Percentiles rank a stretch among this genome's conserved stretches.
Conservation (phyloP, 2,113 vertebrate species). For the Nycticryphes semicollaris region DNA sequence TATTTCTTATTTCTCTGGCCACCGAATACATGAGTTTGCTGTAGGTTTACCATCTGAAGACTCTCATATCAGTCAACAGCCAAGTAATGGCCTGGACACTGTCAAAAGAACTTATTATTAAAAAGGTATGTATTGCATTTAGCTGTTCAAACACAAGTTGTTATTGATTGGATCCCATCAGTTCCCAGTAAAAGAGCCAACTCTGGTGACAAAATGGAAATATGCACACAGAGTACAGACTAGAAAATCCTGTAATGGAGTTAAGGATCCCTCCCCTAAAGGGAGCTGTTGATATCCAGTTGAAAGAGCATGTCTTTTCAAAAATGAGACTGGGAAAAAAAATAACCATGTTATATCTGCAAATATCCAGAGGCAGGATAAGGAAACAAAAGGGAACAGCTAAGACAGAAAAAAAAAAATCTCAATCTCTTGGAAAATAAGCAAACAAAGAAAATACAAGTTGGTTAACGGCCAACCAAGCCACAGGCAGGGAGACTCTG, state of each 20-base stretch:
- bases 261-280: not conserved
- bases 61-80: slow-evolving; percentile 45
- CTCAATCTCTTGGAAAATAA: not conserved
- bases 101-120: slow-evolving; percentile 62
- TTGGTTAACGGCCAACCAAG: not conserved
- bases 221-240: not conserved
- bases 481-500: not conserved
- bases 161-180: slow-evolving; percentile 36
- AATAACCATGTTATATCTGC: not conserved
- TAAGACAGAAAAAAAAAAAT: not conserved
- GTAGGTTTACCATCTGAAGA: slow-evolving; percentile 52
- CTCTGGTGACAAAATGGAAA: slow-evolving; percentile 16
- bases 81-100: slow-evolving; percentile 46
- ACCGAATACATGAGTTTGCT: slow-evolving; percentile 45
- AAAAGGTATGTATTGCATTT: slow-evolving; percentile 55
- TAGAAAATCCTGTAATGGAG: not conserved
- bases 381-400: not conserved
- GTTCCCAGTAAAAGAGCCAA: slow-evolving; percentile 47
- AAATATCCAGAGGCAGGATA: not conserved
- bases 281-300: not conserved
- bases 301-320: not conserved
- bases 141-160: slow-evolving; percentile 59
- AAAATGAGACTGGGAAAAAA: not conserved
- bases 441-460: not conserved
- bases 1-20: slow-evolving; percentile 13